phyloP scores from a whole-genome alignment of 2,888 invertebrate genomes.

The Rotaria socialis region DNA sequence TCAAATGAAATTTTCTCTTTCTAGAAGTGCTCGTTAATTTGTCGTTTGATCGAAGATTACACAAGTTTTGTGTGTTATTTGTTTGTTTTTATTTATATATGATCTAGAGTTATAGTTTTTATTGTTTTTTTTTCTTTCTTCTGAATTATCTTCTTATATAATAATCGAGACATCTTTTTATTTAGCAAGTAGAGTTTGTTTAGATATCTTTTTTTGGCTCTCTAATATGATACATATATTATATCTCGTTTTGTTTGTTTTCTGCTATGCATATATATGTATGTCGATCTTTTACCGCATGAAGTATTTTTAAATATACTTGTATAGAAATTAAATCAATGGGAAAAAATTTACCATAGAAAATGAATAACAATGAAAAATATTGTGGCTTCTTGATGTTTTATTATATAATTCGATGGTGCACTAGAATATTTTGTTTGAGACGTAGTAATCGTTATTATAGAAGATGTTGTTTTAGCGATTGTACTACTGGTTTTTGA shows the following conservation, averaged over 20 bases:
- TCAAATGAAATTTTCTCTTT: background rate
- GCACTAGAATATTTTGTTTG: background rate
- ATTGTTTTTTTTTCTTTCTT: background rate
- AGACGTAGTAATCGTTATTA: background rate
- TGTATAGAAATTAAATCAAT: background rate
- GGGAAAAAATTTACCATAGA: background rate
- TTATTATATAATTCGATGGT: background rate
- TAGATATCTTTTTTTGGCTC: background rate
- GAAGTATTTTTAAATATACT: constrained; percentile 32
- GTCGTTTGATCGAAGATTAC: background rate
- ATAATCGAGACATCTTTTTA: background rate
- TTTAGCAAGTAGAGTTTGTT: constrained; percentile 14
- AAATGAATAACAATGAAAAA: background rate
- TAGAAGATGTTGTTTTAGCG: too few species aligned
- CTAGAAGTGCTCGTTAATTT: background rate
- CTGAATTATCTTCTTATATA: background rate
- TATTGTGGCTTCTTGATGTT: background rate
- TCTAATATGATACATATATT: too few species aligned
- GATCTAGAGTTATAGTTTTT: background rate
- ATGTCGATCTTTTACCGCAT: constrained; percentile 15
- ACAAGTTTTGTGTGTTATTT: background rate
- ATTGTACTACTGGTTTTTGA: background rate
- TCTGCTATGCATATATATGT: background rate
- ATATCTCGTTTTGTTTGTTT: background rate
- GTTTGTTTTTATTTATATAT: background rate